phyloP scores from a whole-genome alignment of 2,888 invertebrate genomes.

The Oscheius sp. region DNA sequence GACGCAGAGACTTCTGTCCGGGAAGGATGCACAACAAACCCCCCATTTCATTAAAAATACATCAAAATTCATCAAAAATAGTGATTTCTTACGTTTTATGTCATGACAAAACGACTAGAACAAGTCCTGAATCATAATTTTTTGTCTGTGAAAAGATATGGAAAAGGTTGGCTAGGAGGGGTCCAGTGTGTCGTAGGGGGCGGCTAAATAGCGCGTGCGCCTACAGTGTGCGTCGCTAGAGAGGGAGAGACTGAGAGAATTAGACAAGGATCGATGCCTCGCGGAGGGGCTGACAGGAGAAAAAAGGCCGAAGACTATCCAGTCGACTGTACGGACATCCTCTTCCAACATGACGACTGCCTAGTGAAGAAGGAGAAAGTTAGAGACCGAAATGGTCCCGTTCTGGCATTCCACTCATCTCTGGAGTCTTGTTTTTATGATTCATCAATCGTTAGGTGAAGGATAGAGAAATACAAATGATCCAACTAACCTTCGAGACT shows the following conservation, averaged over 20 bases:
- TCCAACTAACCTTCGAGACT: no score
- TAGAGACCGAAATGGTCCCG: no score
- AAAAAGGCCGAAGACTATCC: no score
- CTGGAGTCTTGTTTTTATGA: no score
- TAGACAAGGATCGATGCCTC: constrained; percentile 6
- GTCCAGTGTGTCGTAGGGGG: neutral
- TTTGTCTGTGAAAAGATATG: neutral
- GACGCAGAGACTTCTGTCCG: constrained; percentile 16
- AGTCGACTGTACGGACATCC: no score
- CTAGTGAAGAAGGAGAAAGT: no score
- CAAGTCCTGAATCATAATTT: neutral
- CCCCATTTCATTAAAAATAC: neutral
- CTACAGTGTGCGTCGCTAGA: constrained; percentile 28
- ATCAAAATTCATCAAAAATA: neutral
- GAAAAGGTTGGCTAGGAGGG: no score
- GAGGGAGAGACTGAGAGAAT: constrained; percentile 27
- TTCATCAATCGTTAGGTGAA: no score
- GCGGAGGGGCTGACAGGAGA: no score
- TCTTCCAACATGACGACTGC: no score
- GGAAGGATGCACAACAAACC: constrained; percentile 24
- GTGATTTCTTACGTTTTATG: constrained; percentile 1
- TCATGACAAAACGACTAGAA: constrained; percentile 3
- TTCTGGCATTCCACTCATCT: no score
- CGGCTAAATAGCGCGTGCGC: constrained; percentile 22
- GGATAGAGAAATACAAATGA: no score